Percentiles rank a stretch among this genome's conserved stretches.
These are phyloP conservation scores for Crioceris asparagi DNA, from an alignment of 2,888 invertebrate species.

Conservation along the genomic window DNA sequence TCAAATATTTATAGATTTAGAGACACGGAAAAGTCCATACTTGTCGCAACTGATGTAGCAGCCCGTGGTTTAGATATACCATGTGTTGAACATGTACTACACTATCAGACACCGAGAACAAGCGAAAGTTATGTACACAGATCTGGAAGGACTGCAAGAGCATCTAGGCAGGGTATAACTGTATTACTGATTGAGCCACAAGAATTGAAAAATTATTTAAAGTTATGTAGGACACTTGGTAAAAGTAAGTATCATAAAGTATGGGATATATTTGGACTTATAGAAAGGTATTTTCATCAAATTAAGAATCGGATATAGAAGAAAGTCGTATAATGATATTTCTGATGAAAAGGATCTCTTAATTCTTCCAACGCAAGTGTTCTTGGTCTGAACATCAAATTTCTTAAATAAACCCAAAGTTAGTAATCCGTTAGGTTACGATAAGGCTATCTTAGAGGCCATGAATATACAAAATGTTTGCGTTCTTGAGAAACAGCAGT, in stretches of 20 bases:
- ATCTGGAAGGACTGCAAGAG: conserved; percentile 93
- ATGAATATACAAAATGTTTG: too few relatives aligned
- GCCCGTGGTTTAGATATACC: conserved; percentile 95
- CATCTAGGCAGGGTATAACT: conserved; percentile 78
- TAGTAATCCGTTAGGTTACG: too few relatives aligned
- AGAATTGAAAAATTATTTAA: conserved; percentile 68
- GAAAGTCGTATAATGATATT: too few relatives aligned
- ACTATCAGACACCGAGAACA: conserved; percentile 90
- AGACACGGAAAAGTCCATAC: conserved; percentile 56
- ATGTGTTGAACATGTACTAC: conserved; percentile 86
- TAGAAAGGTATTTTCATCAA: too few relatives aligned
- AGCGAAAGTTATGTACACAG: conserved; percentile 95
- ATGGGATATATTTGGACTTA: too few relatives aligned
- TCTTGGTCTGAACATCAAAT: too few relatives aligned
- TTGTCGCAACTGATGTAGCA: conserved; percentile 95
- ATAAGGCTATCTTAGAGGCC: too few relatives aligned
- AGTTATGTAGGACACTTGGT: conserved; percentile 73
- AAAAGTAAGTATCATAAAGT: conserved; percentile 69
- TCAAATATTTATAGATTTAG: conserved; percentile 47
- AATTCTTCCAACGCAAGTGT: too few relatives aligned
- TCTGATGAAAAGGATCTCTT: too few relatives aligned
- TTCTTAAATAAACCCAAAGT: too few relatives aligned
- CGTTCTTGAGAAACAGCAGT: too few relatives aligned
- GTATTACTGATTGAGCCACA: conserved; percentile 83
- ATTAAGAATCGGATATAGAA: too few relatives aligned